Evolutionary conservation across 2,113 vertebrate genomes (phyloP).

Genomic region (Dipodomys stephensi): DNA sequence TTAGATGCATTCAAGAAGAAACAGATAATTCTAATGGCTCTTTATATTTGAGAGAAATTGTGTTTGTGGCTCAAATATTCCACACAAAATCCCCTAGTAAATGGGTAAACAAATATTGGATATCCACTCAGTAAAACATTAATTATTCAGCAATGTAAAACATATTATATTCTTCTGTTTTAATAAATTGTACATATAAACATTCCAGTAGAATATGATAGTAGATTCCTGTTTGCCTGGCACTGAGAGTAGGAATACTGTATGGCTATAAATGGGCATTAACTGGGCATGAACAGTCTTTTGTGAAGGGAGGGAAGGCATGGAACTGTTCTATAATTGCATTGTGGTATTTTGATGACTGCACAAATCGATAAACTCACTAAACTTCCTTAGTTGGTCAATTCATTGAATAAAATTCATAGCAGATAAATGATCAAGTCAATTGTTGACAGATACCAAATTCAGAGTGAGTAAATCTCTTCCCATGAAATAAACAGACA

Average conservation of each 20-base stretch:
- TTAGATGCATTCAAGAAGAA: neutral
- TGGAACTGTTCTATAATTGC: neutral
- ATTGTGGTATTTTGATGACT: neutral
- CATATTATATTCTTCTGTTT: neutral
- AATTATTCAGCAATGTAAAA: neutral
- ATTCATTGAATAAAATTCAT: neutral
- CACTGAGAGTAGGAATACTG: neutral
- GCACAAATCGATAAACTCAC: neutral
- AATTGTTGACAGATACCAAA: neutral
- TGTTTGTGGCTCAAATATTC: neutral
- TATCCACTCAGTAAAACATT: neutral
- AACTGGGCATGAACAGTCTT: neutral
- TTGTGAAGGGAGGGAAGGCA: neutral
- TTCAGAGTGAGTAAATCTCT: neutral
- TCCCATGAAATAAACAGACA: neutral
- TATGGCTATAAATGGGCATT: neutral
- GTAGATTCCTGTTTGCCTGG: neutral
- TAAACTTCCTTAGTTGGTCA: neutral
- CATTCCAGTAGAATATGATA: neutral
- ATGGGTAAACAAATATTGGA: neutral
- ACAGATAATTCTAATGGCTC: neutral
- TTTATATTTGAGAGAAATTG: neutral
- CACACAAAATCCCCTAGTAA: neutral
- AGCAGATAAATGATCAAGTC: neutral
- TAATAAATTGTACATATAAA: neutral